These are phyloP conservation scores for Drosophila melanogaster DNA, from an alignment of 1,140 invertebrate genomes.

Conservation along the genomic window DNA sequence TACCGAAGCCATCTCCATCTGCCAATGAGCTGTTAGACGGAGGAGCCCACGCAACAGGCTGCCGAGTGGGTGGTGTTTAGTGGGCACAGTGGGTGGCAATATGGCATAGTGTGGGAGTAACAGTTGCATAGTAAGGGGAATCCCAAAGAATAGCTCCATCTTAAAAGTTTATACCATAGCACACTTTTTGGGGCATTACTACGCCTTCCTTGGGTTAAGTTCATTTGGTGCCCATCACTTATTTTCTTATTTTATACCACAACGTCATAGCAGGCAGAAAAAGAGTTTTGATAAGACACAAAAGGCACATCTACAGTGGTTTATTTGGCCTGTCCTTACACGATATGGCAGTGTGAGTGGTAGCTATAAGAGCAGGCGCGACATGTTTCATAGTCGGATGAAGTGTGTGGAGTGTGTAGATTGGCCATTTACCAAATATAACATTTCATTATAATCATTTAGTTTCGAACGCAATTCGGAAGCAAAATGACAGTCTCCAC, in stretches of 20 bases:
- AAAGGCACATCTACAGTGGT: slow-evolving; percentile 1
- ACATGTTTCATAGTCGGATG: neutral
- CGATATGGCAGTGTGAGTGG: neutral
- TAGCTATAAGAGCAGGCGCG: neutral
- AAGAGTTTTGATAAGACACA: neutral
- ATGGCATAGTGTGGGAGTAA: neutral
- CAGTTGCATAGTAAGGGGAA: slow-evolving; percentile 13
- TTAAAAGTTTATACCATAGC: neutral
- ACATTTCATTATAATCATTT: slow-evolving; percentile 74
- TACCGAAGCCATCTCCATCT: slow-evolving; percentile 31
- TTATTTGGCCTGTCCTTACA: slow-evolving; percentile 22
- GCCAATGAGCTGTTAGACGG: slow-evolving; percentile 61
- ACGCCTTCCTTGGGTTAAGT: too few species aligned
- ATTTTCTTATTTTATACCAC: too few species aligned
- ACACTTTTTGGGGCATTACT: neutral
- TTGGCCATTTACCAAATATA: slow-evolving; percentile 63
- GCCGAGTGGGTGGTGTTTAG: slow-evolving; percentile 2
- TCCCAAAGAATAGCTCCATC: neutral
- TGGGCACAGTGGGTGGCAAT: slow-evolving; percentile 5
- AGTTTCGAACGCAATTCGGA: slow-evolving; percentile 68
- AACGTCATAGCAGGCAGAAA: neutral
- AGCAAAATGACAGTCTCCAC: slow-evolving; percentile 7
- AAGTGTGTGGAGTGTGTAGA: neutral
- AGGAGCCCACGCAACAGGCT: slow-evolving; percentile 69
- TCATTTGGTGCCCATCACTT: too few species aligned